These are phyloP conservation scores for Phymatocera aterrima DNA, from an alignment of 2,888 invertebrate genomes.

Conservation along the genomic window DNA sequence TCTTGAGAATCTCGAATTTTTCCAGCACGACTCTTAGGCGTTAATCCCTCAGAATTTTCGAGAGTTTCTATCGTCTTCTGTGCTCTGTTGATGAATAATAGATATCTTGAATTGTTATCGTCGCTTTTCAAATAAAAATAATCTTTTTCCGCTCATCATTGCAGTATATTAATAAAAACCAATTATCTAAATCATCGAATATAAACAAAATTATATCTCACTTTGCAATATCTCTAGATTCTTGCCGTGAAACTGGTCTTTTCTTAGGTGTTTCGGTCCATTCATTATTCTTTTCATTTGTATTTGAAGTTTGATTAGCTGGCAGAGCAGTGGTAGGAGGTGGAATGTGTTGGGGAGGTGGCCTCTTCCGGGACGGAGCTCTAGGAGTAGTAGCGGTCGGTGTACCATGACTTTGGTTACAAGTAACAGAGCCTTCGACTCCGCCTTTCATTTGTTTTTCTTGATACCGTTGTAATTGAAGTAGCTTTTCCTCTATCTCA, in stretches of 20 bases:
- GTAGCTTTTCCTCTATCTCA: constrained; percentile 93
- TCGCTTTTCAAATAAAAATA: not conserved
- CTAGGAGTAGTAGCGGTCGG: constrained; percentile 69
- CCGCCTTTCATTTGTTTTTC: constrained; percentile 84
- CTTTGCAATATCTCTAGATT: constrained; percentile 65
- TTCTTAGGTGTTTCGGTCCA: constrained; percentile 67
- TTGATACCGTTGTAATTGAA: constrained; percentile 91
- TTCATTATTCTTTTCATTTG: constrained; percentile 61
- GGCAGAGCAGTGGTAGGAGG: constrained; percentile 25
- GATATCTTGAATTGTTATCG: no score
- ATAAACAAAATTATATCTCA: constrained; percentile 50
- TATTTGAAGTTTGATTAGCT: constrained; percentile 52
- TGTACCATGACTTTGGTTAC: constrained; percentile 65
- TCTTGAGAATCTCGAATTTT: constrained; percentile 75
- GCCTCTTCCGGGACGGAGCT: constrained; percentile 77
- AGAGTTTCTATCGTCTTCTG: constrained; percentile 45
- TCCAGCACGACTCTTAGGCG: constrained; percentile 68
- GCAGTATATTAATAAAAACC: not conserved
- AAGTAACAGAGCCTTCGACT: constrained; percentile 65
- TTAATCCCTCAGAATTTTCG: constrained; percentile 60
- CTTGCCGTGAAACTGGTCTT: constrained; percentile 64
- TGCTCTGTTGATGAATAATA: constrained; percentile 14
- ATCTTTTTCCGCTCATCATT: not conserved
- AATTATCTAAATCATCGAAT: not conserved
- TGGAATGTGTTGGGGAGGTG: constrained; percentile 75